These are phyloP conservation scores for Toxostoma redivivum DNA, from an alignment of 2,113 vertebrate genomes.

Conservation along the genomic window DNA sequence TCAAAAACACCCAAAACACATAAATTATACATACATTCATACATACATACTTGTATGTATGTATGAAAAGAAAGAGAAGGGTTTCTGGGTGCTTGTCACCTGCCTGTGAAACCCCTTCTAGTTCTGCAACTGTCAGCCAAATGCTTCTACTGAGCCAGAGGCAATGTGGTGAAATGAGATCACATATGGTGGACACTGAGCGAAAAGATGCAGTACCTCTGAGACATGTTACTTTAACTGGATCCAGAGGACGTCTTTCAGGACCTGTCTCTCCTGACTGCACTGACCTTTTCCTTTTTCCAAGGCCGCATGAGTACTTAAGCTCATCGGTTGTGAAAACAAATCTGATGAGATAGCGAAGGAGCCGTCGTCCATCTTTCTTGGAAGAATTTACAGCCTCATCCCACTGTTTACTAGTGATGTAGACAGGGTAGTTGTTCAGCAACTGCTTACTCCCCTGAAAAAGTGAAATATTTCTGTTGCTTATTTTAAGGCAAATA, in stretches of 20 bases:
- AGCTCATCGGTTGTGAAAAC: constrained; percentile 99
- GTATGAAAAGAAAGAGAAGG: neutral
- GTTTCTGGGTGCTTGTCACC: constrained; percentile 13
- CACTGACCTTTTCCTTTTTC: constrained; percentile 98
- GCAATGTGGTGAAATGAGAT: constrained; percentile 81
- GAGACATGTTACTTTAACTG: constrained; percentile 99
- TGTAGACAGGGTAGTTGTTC: constrained; percentile 99
- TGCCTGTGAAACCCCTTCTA: constrained; percentile 39
- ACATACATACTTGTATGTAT: neutral
- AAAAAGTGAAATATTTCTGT: constrained; percentile 55
- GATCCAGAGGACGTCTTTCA: constrained; percentile 97
- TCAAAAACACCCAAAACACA: neutral
- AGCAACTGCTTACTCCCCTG: constrained; percentile 97
- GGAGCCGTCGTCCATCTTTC: constrained; percentile 93
- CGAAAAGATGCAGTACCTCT: constrained; percentile 91
- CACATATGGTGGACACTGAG: constrained; percentile 78
- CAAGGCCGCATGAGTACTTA: constrained; percentile 99
- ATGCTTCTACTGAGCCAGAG: constrained; percentile 69
- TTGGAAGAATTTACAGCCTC: constrained; percentile 98
- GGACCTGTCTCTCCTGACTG: constrained; percentile 95
- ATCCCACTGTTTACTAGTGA: constrained; percentile 98
- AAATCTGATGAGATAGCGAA: constrained; percentile 98
- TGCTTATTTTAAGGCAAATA: constrained; percentile 36
- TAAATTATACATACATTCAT: neutral
- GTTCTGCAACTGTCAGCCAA: constrained; percentile 45